Base-by-base conservation (phyloP, 2,797 vertebrate genomes). In the Myotis vivesi region DNA sequence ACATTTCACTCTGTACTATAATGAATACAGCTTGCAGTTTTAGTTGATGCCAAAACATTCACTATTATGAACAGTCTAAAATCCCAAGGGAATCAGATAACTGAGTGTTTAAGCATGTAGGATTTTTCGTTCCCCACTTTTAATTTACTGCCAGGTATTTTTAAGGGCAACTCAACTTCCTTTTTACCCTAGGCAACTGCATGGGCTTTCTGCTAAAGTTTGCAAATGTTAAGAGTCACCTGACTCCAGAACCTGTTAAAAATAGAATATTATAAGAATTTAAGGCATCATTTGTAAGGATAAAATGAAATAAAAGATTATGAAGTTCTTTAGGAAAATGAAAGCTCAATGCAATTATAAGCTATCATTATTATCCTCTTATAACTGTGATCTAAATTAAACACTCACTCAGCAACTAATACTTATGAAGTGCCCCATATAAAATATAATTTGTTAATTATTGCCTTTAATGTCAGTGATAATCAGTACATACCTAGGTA, bases 301-400 rank as follows among this genome's bases (percentile, higher is more conserved):
- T 79, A 92, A 95, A 90, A 71, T 77, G 25, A 94, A 92, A 87
- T n/a, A 84, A 64, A n/a, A 84, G 75, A 79, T 51, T 90, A 81
- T 66, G 23, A 90, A 93, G 28, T 62, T 88, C 33, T 84, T 76
- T 80, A 36, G 55, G 62, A 94, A 86, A 57, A 88, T 79, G 33
- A 93, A 95, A 93, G 25, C 17, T 64, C 15, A n/a, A 66, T 23
- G 49, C 16, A 93, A 51, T 59, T 83, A 30, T 25, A 92, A 76
- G 46, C 15, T 66, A 79, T 69, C 44, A 91, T 87, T 81, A 38
- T 81, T 59, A 88, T 64, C 53, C n/a, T 38, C 69, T 73, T 71
- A 41, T 72, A 77, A 89, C 55, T 83, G 38, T 80, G 68, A 76
- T 44, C 55, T 93, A 33, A 71, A 79, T 62, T 57, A 57, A 57